These are phyloP conservation scores for Callospermophilus lateralis DNA, from an alignment of 2,113 vertebrate species.

Conservation along the genomic window DNA sequence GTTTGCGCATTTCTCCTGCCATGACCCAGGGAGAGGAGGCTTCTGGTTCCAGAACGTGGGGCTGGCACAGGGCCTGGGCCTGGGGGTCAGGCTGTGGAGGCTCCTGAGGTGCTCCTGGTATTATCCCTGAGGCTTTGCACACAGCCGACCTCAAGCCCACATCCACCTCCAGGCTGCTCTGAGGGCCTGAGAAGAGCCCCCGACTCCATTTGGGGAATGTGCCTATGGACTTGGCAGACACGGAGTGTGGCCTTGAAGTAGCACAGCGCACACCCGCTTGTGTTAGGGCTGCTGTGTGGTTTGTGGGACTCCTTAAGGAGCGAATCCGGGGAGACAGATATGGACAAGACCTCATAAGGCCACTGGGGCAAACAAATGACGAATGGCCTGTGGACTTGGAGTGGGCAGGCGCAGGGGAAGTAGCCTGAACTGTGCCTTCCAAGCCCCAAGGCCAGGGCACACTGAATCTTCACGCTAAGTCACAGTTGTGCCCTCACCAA, in stretches of 20 bases:
- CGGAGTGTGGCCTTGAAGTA: fast-evolving
- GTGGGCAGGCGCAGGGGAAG: not conserved
- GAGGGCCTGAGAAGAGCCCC: not conserved
- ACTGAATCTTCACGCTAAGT: no score
- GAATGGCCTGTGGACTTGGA: not conserved
- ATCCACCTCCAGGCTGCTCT: no score
- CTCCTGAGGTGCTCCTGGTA: not conserved
- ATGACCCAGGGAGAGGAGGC: not conserved
- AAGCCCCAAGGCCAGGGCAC: not conserved
- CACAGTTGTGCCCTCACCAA: fast-evolving
- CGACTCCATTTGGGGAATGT: not conserved
- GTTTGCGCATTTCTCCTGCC: not conserved
- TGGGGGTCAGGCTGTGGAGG: not conserved
- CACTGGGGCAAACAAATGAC: not conserved
- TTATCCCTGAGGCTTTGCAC: not conserved
- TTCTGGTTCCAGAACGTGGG: not conserved
- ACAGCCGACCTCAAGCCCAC: not conserved
- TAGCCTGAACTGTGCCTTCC: not conserved
- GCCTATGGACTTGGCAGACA: not conserved
- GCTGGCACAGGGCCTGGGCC: not conserved
- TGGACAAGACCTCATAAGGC: not conserved
- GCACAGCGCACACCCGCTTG: not conserved
- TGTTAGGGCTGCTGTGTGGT: not conserved
- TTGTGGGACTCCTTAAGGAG: not conserved
- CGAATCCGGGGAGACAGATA: not conserved